Evolutionary conservation across 2,113 vertebrate genomes (phyloP).

Genomic region (Stigmatopora argus): DNA sequence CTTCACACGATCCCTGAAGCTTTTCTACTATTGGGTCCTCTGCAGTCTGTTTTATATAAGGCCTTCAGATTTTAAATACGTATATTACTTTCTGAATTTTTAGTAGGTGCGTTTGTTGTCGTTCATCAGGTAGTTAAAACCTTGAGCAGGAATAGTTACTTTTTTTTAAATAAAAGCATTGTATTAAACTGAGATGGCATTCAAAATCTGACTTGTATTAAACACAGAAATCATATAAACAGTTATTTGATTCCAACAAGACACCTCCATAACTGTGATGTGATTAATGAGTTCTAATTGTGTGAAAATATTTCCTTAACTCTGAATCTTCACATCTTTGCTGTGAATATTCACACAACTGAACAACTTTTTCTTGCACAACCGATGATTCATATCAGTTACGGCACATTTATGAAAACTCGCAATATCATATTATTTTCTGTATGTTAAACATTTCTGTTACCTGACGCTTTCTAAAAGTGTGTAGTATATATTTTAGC

Average conservation of each 20-base stretch:
- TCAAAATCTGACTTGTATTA: constrained; percentile 26
- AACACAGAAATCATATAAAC: background rate
- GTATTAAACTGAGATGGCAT: constrained; percentile 13
- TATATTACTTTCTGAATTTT: constrained; percentile 34
- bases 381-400: constrained; percentile 23
- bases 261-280: constrained; percentile 29
- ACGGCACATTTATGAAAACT: constrained; percentile 1
- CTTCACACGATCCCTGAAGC: constrained; percentile 25
- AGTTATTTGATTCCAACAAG: constrained; percentile 16
- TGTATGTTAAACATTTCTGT: too few species aligned
- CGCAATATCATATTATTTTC: background rate
- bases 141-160: constrained; percentile 37
- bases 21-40: constrained; percentile 16
- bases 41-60: constrained; percentile 19
- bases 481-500: background rate
- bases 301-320: constrained; percentile 44
- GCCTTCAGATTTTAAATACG: constrained; percentile 34
- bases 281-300: constrained; percentile 36
- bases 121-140: constrained; percentile 3
- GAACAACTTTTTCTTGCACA: constrained; percentile 14
- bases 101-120: constrained; percentile 30
- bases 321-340: constrained; percentile 43
- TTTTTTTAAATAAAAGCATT: constrained; percentile 21
- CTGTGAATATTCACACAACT: constrained; percentile 51
- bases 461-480: too few species aligned